Conservation (phyloP, 1,140 invertebrate genomes). For the Sitobion miscanthi region DNA sequence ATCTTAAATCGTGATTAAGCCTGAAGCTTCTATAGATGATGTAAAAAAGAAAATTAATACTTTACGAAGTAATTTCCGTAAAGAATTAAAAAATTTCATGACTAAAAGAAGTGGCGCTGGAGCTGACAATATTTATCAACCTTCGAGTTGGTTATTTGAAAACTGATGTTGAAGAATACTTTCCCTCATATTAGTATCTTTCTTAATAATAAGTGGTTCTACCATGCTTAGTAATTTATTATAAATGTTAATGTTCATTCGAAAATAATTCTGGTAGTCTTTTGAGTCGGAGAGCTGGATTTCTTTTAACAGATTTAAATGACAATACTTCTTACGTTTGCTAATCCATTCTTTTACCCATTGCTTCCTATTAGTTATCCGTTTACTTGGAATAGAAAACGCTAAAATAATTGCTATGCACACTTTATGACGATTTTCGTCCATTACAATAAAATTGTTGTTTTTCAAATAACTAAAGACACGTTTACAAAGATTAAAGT, state of each 20-base stretch:
- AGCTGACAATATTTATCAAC: slow-evolving; percentile 60
- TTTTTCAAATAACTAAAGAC: slow-evolving; percentile 25
- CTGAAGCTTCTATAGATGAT: no score
- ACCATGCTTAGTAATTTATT: slow-evolving; percentile 36
- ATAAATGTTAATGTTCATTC: slow-evolving; percentile 29
- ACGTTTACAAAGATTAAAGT: neutral
- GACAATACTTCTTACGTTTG: neutral
- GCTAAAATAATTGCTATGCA: neutral
- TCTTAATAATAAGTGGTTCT: slow-evolving; percentile 30
- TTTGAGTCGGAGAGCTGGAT: neutral
- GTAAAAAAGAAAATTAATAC: neutral
- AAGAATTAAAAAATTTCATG: slow-evolving; percentile 55
- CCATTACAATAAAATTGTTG: neutral
- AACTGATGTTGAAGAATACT: slow-evolving; percentile 40
- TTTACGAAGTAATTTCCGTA: slow-evolving; percentile 3
- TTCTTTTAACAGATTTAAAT: neutral
- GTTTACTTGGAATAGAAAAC: neutral
- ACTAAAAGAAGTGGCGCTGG: slow-evolving; percentile 58
- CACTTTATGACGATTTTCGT: slow-evolving; percentile 7
- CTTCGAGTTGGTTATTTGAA: slow-evolving; percentile 61
- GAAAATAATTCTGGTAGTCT: slow-evolving; percentile 37
- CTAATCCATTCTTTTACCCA: neutral
- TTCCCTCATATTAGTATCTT: slow-evolving; percentile 28
- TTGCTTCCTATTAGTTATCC: neutral
- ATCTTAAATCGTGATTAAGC: no score